These are phyloP conservation scores for Tenualosa thibaudeaui DNA, from an alignment of 2,797 vertebrate species.

Conservation along the genomic window DNA sequence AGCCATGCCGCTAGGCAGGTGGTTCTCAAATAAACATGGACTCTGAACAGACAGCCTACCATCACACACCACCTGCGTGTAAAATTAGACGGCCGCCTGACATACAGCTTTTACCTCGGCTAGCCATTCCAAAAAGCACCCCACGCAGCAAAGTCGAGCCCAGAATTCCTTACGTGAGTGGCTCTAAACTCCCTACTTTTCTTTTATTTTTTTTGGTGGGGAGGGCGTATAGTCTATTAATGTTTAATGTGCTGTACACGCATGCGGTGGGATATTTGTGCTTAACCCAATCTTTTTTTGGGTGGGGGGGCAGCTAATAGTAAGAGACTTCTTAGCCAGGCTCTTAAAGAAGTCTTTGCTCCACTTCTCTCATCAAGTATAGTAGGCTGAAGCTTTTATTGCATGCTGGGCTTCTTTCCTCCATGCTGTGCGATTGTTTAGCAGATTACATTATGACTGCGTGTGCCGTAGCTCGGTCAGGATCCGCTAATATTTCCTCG, in stretches of 20 bases:
- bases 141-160: neutral
- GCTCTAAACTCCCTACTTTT: neutral
- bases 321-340: neutral
- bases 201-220: neutral
- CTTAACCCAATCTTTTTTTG: neutral
- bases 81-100: neutral
- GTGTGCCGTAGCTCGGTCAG: constrained; percentile 34
- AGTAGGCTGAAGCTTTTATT: constrained; percentile 43
- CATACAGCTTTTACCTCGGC: neutral
- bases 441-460: constrained; percentile 54
- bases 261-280: neutral
- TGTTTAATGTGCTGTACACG: neutral
- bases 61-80: constrained; percentile 5
- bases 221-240: neutral
- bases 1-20: constrained; percentile 5
- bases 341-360: constrained; percentile 50
- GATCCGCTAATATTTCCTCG: constrained; percentile 54
- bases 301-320: neutral
- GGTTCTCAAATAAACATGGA: neutral
- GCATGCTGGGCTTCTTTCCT: constrained; percentile 43
- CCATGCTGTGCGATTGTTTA: constrained; percentile 57
- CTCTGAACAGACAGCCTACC: constrained; percentile 11
- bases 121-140: neutral
- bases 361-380: constrained; percentile 53
- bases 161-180: neutral